phyloP scores from a whole-genome alignment of 2,797 vertebrate genomes.

The Chanos chanos region DNA sequence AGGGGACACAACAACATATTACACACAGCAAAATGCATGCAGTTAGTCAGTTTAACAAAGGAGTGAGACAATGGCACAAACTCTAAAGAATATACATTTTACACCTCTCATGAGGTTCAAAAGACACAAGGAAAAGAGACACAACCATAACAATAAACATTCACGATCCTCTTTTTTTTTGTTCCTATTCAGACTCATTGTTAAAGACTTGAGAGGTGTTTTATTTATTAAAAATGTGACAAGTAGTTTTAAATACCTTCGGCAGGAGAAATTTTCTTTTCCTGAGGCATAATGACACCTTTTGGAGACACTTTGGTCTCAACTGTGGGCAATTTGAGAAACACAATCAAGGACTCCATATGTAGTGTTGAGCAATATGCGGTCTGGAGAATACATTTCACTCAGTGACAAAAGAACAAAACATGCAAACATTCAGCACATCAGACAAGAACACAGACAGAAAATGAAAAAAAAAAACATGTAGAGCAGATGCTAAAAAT shows the following conservation, averaged over 20 bases:
- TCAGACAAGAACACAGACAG: background rate
- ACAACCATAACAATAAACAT: conserved; percentile 2
- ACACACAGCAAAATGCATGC: too few species aligned
- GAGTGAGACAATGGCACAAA: background rate
- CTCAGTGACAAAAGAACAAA: too few species aligned
- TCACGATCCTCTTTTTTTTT: too few species aligned
- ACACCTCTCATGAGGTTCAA: conserved; percentile 1
- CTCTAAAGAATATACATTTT: background rate
- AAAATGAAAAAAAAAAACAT: background rate
- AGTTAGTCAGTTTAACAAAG: background rate
- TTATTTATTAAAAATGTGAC: conserved; percentile 13
- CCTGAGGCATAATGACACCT: conserved; percentile 23
- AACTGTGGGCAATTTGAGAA: conserved; percentile 34
- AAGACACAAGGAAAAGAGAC: conserved; percentile 19
- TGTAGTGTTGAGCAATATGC: background rate
- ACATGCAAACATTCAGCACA: background rate
- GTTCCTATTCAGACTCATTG: too few species aligned
- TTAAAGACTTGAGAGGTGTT: conserved; percentile 6
- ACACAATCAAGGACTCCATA: background rate
- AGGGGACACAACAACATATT: too few species aligned
- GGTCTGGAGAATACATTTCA: too few species aligned
- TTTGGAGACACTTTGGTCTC: conserved; percentile 35
- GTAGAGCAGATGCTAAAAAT: background rate
- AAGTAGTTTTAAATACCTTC: conserved; percentile 72
- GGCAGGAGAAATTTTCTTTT: conserved; percentile 65